Conservation (phyloP, 2,888 invertebrate genomes). For the Callosobruchus maculatus region DNA sequence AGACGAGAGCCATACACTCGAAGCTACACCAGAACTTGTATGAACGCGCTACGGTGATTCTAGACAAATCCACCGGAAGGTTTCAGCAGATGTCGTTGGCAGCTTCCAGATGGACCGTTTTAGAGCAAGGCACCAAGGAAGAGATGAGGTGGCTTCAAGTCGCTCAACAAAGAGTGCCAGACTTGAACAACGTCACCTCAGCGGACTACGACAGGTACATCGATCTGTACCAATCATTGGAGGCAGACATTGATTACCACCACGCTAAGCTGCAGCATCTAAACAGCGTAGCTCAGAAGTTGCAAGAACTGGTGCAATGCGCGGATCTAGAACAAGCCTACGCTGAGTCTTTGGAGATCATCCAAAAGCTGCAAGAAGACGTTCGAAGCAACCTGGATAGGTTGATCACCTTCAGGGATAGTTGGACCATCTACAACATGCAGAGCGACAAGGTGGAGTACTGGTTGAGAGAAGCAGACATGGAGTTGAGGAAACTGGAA, state of each 20-base stretch:
- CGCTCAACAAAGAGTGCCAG: slow-evolving; percentile 79
- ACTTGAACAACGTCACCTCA: slow-evolving; percentile 74
- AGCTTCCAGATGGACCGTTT: slow-evolving; percentile 77
- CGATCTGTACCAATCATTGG: slow-evolving; percentile 75
- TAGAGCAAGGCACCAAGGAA: slow-evolving; percentile 79
- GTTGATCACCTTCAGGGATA: slow-evolving; percentile 71
- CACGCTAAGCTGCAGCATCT: slow-evolving; percentile 74
- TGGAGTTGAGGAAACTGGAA: slow-evolving; percentile 63
- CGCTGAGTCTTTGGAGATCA: slow-evolving; percentile 66
- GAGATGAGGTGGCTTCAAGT: slow-evolving; percentile 81
- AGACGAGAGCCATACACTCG: slow-evolving; percentile 71
- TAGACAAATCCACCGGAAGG: slow-evolving; percentile 77
- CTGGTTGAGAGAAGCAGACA: slow-evolving; percentile 73
- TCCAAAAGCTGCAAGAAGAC: slow-evolving; percentile 71
- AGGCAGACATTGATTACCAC: slow-evolving; percentile 75
- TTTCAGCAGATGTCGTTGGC: slow-evolving; percentile 82
- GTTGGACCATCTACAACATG: slow-evolving; percentile 72
- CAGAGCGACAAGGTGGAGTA: slow-evolving; percentile 70
- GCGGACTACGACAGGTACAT: slow-evolving; percentile 83
- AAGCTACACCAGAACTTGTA: slow-evolving; percentile 74
- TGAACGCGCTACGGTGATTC: slow-evolving; percentile 68
- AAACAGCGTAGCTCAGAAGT: slow-evolving; percentile 65
- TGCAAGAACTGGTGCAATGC: slow-evolving; percentile 72
- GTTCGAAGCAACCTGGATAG: slow-evolving; percentile 70
- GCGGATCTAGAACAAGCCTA: slow-evolving; percentile 72